phyloP scores from a whole-genome alignment of 2,888 invertebrate species.

The Xestia sexstrigata region DNA sequence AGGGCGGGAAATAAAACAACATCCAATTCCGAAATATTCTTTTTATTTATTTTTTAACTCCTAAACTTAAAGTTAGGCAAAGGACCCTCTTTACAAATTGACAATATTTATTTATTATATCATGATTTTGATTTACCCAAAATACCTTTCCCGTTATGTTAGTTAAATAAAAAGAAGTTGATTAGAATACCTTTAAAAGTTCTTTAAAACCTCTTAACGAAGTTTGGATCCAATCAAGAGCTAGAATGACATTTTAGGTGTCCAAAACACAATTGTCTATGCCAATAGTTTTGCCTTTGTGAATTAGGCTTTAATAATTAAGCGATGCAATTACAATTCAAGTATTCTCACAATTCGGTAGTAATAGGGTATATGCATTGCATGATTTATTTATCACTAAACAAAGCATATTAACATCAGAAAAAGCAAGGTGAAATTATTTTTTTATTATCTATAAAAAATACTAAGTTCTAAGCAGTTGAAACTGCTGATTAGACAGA shows the following conservation, averaged over 20 bases:
- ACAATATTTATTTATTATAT: conserved; percentile 7
- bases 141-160: not conserved
- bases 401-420: too few relatives aligned
- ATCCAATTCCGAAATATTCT: conserved; percentile 28
- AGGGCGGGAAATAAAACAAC: conserved; percentile 29
- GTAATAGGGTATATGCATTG: too few relatives aligned
- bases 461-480: too few relatives aligned
- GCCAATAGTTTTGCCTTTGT: not conserved
- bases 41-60: conserved; percentile 49
- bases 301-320: not conserved
- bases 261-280: not conserved
- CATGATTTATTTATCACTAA: too few relatives aligned
- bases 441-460: too few relatives aligned
- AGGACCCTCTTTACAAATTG: conserved; percentile 66
- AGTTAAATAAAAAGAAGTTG: not conserved
- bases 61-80: conserved; percentile 60
- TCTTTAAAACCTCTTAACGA: not conserved
- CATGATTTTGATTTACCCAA: not conserved
- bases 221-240: not conserved
- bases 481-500: too few relatives aligned
- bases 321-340: not conserved
- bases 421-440: too few relatives aligned
- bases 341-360: too few relatives aligned
- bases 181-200: not conserved
- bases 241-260: not conserved